Evolutionary conservation across 2,888 invertebrate species (phyloP).

Genomic region (Volucella inflata): DNA sequence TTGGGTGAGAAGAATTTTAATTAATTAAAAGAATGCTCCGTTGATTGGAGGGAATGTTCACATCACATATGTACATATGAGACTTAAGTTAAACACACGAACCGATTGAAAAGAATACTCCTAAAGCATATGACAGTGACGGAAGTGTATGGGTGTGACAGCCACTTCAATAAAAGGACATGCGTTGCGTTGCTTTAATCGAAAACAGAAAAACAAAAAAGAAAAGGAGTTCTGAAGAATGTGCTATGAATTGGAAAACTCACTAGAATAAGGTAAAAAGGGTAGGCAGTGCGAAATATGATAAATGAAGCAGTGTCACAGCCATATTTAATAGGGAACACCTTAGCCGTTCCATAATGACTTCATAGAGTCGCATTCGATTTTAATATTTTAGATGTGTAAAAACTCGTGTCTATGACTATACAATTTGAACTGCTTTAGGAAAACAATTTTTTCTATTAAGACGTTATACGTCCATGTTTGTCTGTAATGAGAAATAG

Average conservation of each 20-base stretch:
- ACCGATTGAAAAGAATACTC: background rate
- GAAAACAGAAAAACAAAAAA: constrained; percentile 20
- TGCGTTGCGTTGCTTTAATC: constrained; percentile 32
- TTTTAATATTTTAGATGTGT: constrained; percentile 1
- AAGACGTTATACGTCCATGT: too few species aligned
- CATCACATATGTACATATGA: background rate
- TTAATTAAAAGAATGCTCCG: constrained; percentile 56
- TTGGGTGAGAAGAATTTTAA: constrained; percentile 72
- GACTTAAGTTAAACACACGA: background rate
- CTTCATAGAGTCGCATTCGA: background rate
- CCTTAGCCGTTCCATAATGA: background rate
- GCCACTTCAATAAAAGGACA: constrained; percentile 68
- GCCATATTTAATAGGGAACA: background rate
- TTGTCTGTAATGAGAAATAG: too few species aligned
- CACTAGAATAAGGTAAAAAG: constrained; percentile 18
- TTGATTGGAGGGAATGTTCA: constrained; percentile 37
- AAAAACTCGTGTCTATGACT: background rate
- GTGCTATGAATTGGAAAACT: constrained; percentile 30
- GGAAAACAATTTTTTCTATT: too few species aligned
- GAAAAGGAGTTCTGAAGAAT: constrained; percentile 5
- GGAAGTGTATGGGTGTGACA: constrained; percentile 71
- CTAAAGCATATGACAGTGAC: constrained; percentile 37
- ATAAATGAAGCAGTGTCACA: constrained; percentile 44
- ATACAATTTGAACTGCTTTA: too few species aligned
- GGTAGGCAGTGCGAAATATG: constrained; percentile 11